Evolutionary conservation across 2,113 vertebrate species (phyloP).

Genomic region (Eclectus roratus): DNA sequence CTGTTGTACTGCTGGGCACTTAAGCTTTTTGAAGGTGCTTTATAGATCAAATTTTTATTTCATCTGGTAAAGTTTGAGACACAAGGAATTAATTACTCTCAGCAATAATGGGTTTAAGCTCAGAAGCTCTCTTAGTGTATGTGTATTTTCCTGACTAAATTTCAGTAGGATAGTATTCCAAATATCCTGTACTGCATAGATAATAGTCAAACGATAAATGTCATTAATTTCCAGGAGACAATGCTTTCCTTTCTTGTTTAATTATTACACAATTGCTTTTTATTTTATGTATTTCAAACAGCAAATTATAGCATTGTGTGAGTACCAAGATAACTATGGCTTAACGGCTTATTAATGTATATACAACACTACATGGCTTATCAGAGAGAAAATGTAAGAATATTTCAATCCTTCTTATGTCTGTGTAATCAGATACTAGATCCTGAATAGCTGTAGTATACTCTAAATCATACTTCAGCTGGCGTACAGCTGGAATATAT

Average conservation of each 20-base stretch:
- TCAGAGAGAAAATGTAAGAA: neutral
- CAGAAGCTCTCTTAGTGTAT: neutral
- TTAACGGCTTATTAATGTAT: neutral
- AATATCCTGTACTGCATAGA: neutral
- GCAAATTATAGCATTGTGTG: neutral
- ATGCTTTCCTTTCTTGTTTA: neutral
- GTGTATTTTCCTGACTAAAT: neutral
- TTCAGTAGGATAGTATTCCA: neutral
- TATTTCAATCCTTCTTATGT: neutral
- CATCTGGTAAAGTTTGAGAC: neutral
- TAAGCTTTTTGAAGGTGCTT: neutral
- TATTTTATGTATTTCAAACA: neutral
- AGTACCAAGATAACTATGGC: neutral
- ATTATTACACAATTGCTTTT: neutral
- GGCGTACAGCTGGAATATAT: neutral
- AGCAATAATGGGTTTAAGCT: neutral
- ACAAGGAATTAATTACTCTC: neutral
- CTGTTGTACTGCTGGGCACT: neutral
- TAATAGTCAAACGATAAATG: neutral
- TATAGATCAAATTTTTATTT: neutral
- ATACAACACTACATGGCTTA: neutral
- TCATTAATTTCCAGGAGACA: neutral
- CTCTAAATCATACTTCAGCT: neutral
- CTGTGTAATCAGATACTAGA: neutral
- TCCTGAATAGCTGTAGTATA: neutral